These are phyloP conservation scores for Darevskia mixta DNA, from an alignment of 2,797 vertebrate genomes.

Conservation along the genomic window DNA sequence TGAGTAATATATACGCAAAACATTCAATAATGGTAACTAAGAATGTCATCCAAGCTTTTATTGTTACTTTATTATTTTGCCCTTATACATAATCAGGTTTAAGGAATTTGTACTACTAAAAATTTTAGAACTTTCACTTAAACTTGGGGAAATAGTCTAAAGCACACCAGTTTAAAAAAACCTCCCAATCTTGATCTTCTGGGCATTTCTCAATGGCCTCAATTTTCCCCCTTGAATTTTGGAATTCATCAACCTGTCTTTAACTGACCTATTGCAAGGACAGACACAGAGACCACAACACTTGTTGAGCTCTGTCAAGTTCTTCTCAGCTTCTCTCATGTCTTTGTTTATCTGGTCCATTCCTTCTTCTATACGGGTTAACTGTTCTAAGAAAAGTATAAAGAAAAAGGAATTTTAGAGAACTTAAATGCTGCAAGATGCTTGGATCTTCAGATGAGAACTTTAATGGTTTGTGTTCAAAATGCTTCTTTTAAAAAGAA, in stretches of 20 bases:
- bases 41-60: neutral
- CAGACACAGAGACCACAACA: conserved; percentile 97
- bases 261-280: conserved; percentile 92
- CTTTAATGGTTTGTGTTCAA: neutral
- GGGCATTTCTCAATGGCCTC: neutral
- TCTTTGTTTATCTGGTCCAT: conserved; percentile 99
- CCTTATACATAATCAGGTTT: neutral
- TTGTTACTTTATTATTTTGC: neutral
- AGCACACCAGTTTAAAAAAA: neutral
- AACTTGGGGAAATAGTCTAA: neutral
- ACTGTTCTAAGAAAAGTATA: conserved; percentile 85
- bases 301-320: conserved; percentile 94
- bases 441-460: neutral
- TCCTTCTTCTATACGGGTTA: conserved; percentile 89
- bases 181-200: neutral
- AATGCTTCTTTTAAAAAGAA: neutral
- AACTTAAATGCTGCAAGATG: neutral
- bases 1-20: neutral
- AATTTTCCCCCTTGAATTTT: neutral
- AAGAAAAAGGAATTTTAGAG: conserved; percentile 40
- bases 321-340: conserved; percentile 95
- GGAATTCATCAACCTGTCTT: conserved; percentile 15
- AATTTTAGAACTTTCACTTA: neutral
- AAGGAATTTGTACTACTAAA: neutral
- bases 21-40: neutral